Evolutionary conservation across 2,888 invertebrate genomes (phyloP), one percentile per base, ranked within the genome.

Genomic region (Beris chalybata): DNA sequence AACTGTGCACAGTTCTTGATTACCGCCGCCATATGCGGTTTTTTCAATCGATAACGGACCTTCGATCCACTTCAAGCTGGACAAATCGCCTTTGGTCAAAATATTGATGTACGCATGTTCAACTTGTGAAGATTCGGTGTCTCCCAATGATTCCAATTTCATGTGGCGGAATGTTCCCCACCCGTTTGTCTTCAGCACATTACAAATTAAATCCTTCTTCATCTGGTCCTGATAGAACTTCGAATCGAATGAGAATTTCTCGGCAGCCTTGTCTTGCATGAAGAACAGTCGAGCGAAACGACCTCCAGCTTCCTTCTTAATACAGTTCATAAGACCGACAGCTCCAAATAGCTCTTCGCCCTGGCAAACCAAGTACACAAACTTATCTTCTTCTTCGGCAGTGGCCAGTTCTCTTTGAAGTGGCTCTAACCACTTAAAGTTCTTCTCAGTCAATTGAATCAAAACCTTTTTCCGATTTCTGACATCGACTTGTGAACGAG

Each of bases 41-140:
- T 67, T 68, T 75, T 87, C 85, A 74, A 85, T 86, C 50, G 87
- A 85, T 56, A 89, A 84, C 61, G 90, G 91, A 65, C 93, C 93
- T 83, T 93, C 96, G 76, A 97, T 93, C 97, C 93, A 98, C 75
- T 88, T 87, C 72, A 95, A 85, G 73, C 92, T 96, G 22, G 96
- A 89, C 72, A 99, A 85, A 82, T 99, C 98, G 66, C 98, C 98
- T 76, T 97, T 87, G 13, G 89, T 90, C 73, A 95, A 79, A 1
- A 95, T 91, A 82, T 98, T 97, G 59, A 98, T 91, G 81, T 95
- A 97, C 12, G 97, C 97, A 82, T 97, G 94, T 78, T 95, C 91
- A 65, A 94, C 91, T 78, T 87, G 86, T 32, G 86, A 72, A 71
- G 83, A 76, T 22, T 79, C 78, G 7, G 75, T 73, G 56, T 78